These are phyloP conservation scores for Hydropsyche tenuis DNA, from an alignment of 1,140 invertebrate genomes.

Conservation along the genomic window DNA sequence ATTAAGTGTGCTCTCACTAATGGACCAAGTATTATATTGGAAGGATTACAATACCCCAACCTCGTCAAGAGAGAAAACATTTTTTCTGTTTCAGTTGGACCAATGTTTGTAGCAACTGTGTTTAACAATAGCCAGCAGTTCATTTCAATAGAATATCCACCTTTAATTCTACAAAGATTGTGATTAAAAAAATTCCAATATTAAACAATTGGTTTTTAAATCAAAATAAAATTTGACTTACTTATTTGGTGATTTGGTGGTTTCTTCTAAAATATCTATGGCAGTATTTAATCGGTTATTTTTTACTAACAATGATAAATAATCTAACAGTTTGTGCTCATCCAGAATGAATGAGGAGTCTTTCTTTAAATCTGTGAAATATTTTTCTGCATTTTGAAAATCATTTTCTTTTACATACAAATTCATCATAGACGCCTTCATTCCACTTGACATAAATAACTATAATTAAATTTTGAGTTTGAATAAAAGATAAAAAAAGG, in stretches of 20 bases:
- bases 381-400: slow-evolving; percentile 58
- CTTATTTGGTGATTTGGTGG: neutral
- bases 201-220: too few relatives aligned
- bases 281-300: slow-evolving; percentile 59
- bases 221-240: too few relatives aligned
- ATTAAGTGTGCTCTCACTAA: slow-evolving; percentile 62
- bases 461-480: neutral
- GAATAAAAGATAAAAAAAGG: neutral
- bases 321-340: slow-evolving; percentile 65
- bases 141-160: slow-evolving; percentile 52
- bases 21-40: slow-evolving; percentile 61
- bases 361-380: slow-evolving; percentile 59
- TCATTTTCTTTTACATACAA: slow-evolving; percentile 60
- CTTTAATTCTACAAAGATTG: slow-evolving; percentile 53
- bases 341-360: slow-evolving; percentile 62
- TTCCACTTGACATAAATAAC: slow-evolving; percentile 58
- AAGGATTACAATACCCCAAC: slow-evolving; percentile 59
- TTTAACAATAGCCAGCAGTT: slow-evolving; percentile 64
- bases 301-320: slow-evolving; percentile 62
- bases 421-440: slow-evolving; percentile 64
- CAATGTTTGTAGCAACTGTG: slow-evolving; percentile 54
- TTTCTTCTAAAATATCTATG: slow-evolving; percentile 57
- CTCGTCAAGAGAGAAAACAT: slow-evolving; percentile 60
- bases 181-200: neutral
- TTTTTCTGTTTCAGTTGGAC: slow-evolving; percentile 52